Conservation (phyloP, 2,888 invertebrate species). For the Drosophila fungiperda region DNA sequence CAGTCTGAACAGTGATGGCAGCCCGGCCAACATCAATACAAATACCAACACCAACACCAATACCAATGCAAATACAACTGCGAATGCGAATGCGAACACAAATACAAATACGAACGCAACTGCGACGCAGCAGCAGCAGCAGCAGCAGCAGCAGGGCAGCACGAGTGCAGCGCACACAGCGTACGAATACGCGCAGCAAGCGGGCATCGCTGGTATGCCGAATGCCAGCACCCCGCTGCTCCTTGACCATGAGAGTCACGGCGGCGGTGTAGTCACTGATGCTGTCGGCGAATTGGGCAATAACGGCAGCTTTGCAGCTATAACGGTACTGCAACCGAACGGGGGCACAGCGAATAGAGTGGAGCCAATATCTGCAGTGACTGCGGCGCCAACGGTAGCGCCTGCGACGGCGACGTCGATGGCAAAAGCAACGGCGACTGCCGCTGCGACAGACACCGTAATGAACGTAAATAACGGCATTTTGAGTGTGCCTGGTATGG, state of each 20-base stretch:
- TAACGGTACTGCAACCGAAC: constrained; percentile 39
- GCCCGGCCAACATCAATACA: constrained; percentile 38
- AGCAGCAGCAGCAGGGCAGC: background rate
- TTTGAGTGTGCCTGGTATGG: constrained; percentile 35
- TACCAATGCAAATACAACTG: constrained; percentile 1
- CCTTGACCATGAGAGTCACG: constrained; percentile 61
- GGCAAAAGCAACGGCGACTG: background rate
- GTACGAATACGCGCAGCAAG: constrained; percentile 34
- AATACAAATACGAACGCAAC: constrained; percentile 18
- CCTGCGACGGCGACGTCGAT: constrained; percentile 4
- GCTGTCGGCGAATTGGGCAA: constrained; percentile 18
- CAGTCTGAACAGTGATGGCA: constrained; percentile 73
- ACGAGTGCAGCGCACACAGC: constrained; percentile 13
- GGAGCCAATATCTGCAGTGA: background rate
- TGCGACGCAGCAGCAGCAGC: background rate
- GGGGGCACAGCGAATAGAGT: background rate
- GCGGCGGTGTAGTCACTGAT: constrained; percentile 8
- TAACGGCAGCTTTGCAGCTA: constrained; percentile 1
- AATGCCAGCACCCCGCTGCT: constrained; percentile 71
- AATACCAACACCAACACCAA: constrained; percentile 15
- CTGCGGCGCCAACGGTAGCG: constrained; percentile 5
- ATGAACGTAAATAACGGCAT: constrained; percentile 46
- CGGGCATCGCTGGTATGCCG: constrained; percentile 33
- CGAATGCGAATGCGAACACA: constrained; percentile 22
- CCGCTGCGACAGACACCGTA: constrained; percentile 75